Evolutionary conservation across 2,113 vertebrate genomes (phyloP).

Genomic region (Chunga burmeisteri): DNA sequence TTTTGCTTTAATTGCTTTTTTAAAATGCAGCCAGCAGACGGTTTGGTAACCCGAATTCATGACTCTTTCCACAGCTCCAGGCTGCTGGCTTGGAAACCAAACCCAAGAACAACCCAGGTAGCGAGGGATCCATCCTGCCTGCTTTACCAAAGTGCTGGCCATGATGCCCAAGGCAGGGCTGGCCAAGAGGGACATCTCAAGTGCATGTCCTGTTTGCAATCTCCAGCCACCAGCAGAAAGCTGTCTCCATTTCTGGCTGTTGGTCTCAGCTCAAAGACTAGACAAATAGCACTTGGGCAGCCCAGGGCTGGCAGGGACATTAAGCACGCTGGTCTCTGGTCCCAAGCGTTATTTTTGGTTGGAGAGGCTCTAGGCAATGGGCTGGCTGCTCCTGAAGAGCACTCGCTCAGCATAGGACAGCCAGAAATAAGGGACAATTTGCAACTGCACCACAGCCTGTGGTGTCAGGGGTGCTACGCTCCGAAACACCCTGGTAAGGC

Average conservation of each 20-base stretch:
- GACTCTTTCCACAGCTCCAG: slow-evolving; percentile 31
- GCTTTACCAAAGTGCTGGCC: background rate
- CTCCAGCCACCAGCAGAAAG: background rate
- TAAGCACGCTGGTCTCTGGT: background rate
- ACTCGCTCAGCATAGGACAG: background rate
- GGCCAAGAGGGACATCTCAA: background rate
- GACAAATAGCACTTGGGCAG: background rate
- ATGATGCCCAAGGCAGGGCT: background rate
- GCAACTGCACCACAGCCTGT: background rate
- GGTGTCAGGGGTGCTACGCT: background rate
- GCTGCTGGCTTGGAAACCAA: slow-evolving; percentile 5
- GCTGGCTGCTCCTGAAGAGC: background rate
- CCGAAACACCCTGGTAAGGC: background rate
- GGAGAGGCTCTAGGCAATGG: background rate
- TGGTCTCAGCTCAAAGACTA: background rate
- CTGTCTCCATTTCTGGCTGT: background rate
- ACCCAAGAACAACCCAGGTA: background rate
- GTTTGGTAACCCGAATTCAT: slow-evolving; percentile 56
- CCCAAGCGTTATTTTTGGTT: background rate
- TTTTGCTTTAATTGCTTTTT: slow-evolving; percentile 60
- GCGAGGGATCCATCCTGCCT: background rate
- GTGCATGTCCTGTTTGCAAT: background rate
- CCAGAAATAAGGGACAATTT: background rate
- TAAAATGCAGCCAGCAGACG: slow-evolving; percentile 50
- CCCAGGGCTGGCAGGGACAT: background rate